Evolutionary conservation across 2,888 invertebrate genomes (phyloP), one percentile per base, ranked within the genome.

Genomic region (Leptinotarsa juncta): DNA sequence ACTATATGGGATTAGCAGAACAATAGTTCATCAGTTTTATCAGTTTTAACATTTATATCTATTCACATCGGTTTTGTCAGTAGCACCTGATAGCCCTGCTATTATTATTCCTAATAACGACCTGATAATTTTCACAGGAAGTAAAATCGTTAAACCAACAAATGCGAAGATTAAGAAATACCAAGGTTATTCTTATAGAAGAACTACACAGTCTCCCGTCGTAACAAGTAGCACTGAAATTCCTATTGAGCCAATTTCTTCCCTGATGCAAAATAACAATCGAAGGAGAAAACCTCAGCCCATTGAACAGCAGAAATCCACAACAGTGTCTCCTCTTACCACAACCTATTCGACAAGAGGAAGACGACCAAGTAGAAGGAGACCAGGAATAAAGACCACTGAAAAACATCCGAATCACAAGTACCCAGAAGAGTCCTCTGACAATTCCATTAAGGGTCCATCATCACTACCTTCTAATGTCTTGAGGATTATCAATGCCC

Each of bases 291-390:
- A 71, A 69, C 76, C 70, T 3, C 62, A 65, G 14, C 72, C 57
- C 18, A 14, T 51, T 14, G 66, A 75, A 48, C 65, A 67, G 67
- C 18, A 32, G 16, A 51, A 51, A 49, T 50, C 70, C 2, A 76
- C 83, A 62, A 88, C 88, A 42, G 86, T 85, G n/a, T 87, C 88
- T 26, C 89, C 90, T 65, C 4, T 49, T 7, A 42, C 42, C 16
- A 71, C 67, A 26, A 89, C 90, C 1, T 90, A 90, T 79, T 87
- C 87, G 71, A 88, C 90, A 7, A 89, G 84, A 83, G 72, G 78
- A 69, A 74, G 76, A 78, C 62, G 78, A 74, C 73, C 71, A 67
- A 69, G 26, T 66, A 71, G 76, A 66, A 73, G 80, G 53, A 75
- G 75, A 68, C 74, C 79, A 26, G 73, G 73, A n/a, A 77, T 50